phyloP scores from a whole-genome alignment of 2,113 vertebrate species.

The Corynorhinus townsendii region DNA sequence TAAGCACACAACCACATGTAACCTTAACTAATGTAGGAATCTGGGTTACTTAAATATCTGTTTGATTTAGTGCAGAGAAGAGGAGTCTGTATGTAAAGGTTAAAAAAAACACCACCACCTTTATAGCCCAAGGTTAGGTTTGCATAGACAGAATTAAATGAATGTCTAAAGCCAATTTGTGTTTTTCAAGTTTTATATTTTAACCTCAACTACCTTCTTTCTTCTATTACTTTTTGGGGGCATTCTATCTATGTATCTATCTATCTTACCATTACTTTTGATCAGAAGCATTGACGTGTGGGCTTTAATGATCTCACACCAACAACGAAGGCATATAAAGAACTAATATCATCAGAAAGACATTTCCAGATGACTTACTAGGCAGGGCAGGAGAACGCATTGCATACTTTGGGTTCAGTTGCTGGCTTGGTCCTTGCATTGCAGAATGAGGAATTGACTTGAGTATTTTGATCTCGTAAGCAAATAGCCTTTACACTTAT shows the following conservation, averaged over 20 bases:
- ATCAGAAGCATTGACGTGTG: not conserved
- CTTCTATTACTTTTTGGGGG: not conserved
- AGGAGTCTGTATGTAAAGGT: not conserved
- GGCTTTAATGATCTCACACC: not conserved
- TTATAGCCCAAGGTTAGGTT: not conserved
- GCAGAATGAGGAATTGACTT: conserved; percentile 92
- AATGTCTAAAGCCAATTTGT: not conserved
- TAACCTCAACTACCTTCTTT: not conserved
- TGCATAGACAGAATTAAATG: not conserved
- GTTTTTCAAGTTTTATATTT: not conserved
- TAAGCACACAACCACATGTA: not conserved
- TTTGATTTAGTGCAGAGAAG: conserved; percentile 1
- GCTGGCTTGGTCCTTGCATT: conserved; percentile 83
- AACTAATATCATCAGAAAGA: not conserved
- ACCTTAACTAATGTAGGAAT: conserved; percentile 4
- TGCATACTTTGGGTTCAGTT: conserved; percentile 89
- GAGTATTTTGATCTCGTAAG: conserved; percentile 88
- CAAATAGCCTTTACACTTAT: conserved; percentile 91
- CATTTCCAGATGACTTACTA: conserved; percentile 85
- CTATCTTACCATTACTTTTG: not conserved
- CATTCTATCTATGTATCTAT: not conserved
- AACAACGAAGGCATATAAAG: not conserved
- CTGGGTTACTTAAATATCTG: conserved; percentile 23
- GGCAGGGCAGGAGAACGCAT: conserved; percentile 92
- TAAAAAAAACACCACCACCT: not conserved